Conservation (phyloP, 2,113 vertebrate genomes). For the Ptychochromis oligacanthus region DNA sequence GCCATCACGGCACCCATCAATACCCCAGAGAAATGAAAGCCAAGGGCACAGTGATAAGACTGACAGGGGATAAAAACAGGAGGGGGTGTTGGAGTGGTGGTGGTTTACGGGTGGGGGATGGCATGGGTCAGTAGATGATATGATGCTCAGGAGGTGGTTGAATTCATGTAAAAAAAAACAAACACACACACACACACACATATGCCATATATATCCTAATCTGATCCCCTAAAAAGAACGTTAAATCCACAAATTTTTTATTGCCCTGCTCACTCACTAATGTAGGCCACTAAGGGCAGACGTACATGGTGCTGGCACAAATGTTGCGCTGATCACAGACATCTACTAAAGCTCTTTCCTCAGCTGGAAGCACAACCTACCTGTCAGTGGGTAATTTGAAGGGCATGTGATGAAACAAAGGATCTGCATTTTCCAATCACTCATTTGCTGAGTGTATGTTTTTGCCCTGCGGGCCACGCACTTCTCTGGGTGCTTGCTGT, state of each 20-base stretch:
- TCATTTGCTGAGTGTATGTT: constrained; percentile 8
- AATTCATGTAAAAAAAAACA: too few species aligned
- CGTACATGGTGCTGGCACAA: constrained; percentile 4
- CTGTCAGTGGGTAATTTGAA: constrained; percentile 46
- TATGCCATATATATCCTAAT: too few species aligned
- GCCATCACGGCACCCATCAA: constrained; percentile 60
- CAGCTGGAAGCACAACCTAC: constrained; percentile 25
- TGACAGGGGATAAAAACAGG: constrained; percentile 13
- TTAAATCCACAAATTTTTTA: constrained; percentile 60
- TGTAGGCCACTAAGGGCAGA: constrained; percentile 29
- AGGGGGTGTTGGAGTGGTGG: not conserved
- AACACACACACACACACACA: too few species aligned
- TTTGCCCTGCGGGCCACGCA: not conserved
- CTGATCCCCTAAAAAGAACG: constrained; percentile 53
- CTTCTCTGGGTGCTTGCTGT: not conserved
- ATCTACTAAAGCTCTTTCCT: constrained; percentile 31
- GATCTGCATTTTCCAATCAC: not conserved
- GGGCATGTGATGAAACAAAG: constrained; percentile 24
- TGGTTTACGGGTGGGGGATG: not conserved
- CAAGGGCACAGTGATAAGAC: constrained; percentile 63
- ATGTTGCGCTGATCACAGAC: constrained; percentile 43
- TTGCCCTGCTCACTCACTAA: constrained; percentile 51
- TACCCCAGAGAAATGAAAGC: constrained; percentile 47
- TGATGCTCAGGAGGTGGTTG: too few species aligned
- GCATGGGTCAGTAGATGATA: too few species aligned